A percentile compares a stretch with the other conserved stretches of the same genome.
Conservation (phyloP, 2,113 vertebrate genomes). For the Mustelus asterias region DNA sequence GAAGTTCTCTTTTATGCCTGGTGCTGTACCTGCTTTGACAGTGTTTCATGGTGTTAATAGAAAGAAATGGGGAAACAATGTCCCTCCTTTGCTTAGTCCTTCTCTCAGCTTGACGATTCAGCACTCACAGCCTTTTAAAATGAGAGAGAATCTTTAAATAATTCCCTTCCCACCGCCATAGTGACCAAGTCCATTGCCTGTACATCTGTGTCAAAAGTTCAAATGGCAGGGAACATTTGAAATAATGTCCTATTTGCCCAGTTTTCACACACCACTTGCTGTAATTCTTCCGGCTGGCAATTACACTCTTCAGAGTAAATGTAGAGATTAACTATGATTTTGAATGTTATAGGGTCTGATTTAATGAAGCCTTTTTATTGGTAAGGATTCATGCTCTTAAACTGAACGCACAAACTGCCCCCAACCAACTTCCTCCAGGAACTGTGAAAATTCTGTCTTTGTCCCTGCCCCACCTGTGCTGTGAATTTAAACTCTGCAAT, state of each 20-base stretch:
- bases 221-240: background rate
- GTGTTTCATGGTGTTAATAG: background rate
- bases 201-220: background rate
- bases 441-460: background rate
- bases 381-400: background rate
- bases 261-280: background rate
- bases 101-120: background rate
- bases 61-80: background rate
- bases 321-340: background rate
- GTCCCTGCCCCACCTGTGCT: background rate
- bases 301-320: background rate
- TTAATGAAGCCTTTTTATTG: background rate
- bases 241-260: background rate
- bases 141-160: background rate
- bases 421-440: too few species aligned
- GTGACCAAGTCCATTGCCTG: background rate
- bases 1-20: background rate
- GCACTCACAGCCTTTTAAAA: background rate
- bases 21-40: background rate
- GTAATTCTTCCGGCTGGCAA: background rate
- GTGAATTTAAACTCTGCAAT: background rate
- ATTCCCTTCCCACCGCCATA: too few species aligned
- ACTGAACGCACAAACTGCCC: background rate
- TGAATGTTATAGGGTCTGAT: background rate
- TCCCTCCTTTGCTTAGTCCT: background rate